phyloP scores from a whole-genome alignment of 2,113 vertebrate genomes.

The Ovis canadensis region DNA sequence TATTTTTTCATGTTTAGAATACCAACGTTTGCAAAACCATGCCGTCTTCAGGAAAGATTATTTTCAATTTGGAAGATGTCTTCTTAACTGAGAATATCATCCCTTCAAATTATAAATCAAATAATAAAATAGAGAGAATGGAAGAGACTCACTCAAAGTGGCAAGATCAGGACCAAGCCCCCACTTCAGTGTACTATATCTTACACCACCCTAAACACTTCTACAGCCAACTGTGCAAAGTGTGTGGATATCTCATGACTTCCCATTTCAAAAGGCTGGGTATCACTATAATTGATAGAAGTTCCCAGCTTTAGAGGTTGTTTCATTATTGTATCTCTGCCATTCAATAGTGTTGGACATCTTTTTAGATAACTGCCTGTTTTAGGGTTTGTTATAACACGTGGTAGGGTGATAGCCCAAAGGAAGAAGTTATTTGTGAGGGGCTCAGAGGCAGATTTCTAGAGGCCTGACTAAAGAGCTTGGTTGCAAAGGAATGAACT shows the following conservation, averaged over 20 bases:
- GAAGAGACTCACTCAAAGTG: neutral
- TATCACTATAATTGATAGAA: neutral
- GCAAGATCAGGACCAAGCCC: neutral
- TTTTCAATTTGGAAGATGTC: neutral
- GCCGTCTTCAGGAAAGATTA: neutral
- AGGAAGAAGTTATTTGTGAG: neutral
- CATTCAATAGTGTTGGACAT: no score
- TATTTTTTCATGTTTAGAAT: neutral
- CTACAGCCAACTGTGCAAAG: neutral
- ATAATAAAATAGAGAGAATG: neutral
- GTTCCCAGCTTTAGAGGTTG: neutral
- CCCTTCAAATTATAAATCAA: neutral
- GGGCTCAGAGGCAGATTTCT: neutral
- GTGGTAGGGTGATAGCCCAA: fast-evolving
- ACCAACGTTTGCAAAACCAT: neutral
- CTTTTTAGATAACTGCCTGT: neutral
- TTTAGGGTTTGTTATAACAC: neutral
- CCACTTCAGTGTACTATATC: neutral
- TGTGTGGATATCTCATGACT: neutral
- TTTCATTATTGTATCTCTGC: neutral
- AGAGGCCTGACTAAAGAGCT: neutral
- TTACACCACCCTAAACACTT: neutral
- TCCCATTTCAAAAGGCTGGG: neutral
- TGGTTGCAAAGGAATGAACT: no score
- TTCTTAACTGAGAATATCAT: neutral